Percentiles rank a stretch among this genome's conserved stretches.
Evolutionary conservation across 1,140 invertebrate species (phyloP).

Genomic region (Microplitis demolitor): DNA sequence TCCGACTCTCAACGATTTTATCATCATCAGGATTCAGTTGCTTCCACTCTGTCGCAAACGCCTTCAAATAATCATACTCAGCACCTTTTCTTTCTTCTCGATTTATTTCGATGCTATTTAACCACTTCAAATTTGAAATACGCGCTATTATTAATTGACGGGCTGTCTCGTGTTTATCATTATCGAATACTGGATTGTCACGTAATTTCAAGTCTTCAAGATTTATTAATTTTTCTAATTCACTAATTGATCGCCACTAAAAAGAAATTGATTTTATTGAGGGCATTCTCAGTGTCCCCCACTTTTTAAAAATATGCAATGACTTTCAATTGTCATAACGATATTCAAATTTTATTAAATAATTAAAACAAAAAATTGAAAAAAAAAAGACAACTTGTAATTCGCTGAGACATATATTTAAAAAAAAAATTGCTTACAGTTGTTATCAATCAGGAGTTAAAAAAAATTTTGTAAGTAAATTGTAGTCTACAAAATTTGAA

Average conservation of each 20-base stretch:
- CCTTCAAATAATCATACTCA: conserved; percentile 87
- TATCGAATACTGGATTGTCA: conserved; percentile 74
- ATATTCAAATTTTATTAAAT: too few relatives aligned
- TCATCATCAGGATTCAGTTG: conserved; percentile 44
- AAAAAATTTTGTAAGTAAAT: too few relatives aligned
- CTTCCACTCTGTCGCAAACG: conserved; percentile 76
- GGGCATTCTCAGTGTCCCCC: too few relatives aligned
- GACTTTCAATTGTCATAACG: too few relatives aligned
- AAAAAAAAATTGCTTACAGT: too few relatives aligned
- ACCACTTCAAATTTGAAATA: conserved; percentile 66
- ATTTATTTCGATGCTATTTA: conserved; percentile 73
- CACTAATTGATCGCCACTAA: conserved; percentile 80
- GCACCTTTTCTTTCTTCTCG: conserved; percentile 77
- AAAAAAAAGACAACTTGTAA: too few relatives aligned
- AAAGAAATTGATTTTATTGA: conserved; percentile 39
- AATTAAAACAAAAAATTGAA: too few relatives aligned
- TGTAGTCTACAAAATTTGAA: too few relatives aligned
- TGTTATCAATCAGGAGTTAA: too few relatives aligned
- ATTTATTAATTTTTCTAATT: conserved; percentile 78
- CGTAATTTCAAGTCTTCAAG: conserved; percentile 75
- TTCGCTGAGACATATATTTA: too few relatives aligned
- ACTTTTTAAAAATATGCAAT: too few relatives aligned
- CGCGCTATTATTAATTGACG: conserved; percentile 78
- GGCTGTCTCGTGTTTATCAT: conserved; percentile 70
- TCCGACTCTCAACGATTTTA: conserved; percentile 38